Conservation (phyloP, 2,888 invertebrate genomes). For the Elgonia sp. region DNA sequence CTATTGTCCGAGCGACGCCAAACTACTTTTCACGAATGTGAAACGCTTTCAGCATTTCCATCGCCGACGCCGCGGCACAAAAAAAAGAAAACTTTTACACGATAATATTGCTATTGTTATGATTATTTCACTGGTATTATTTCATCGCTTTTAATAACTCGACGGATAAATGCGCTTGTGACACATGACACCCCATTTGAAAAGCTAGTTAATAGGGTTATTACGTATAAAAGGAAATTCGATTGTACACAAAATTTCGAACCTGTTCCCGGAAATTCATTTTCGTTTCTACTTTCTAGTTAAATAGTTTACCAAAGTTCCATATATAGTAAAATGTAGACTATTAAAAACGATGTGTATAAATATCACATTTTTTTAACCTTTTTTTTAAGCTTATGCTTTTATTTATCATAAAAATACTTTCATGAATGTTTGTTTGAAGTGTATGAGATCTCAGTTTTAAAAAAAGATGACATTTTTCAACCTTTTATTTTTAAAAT, state of each 20-base stretch:
- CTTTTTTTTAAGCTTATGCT: too few relatives aligned
- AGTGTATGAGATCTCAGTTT: too few relatives aligned
- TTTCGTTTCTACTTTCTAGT: constrained; percentile 32
- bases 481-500: too few relatives aligned
- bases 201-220: constrained; percentile 53
- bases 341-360: background rate
- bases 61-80: background rate
- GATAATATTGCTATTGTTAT: constrained; percentile 61
- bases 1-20: too few relatives aligned
- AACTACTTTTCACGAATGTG: constrained; percentile 50
- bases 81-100: constrained; percentile 50
- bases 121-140: constrained; percentile 53
- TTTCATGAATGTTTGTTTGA: too few relatives aligned
- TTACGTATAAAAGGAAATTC: constrained; percentile 51
- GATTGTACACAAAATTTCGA: constrained; percentile 43
- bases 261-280: constrained; percentile 37
- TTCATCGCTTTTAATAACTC: constrained; percentile 49
- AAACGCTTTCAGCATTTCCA: constrained; percentile 39
- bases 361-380: too few relatives aligned
- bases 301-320: constrained; percentile 4
- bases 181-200: constrained; percentile 41
- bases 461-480: too few relatives aligned
- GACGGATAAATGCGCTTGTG: constrained; percentile 26
- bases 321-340: background rate
- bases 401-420: too few relatives aligned